These are phyloP conservation scores for Cydia amplana DNA, from an alignment of 1,140 invertebrate species.

Conservation along the genomic window DNA sequence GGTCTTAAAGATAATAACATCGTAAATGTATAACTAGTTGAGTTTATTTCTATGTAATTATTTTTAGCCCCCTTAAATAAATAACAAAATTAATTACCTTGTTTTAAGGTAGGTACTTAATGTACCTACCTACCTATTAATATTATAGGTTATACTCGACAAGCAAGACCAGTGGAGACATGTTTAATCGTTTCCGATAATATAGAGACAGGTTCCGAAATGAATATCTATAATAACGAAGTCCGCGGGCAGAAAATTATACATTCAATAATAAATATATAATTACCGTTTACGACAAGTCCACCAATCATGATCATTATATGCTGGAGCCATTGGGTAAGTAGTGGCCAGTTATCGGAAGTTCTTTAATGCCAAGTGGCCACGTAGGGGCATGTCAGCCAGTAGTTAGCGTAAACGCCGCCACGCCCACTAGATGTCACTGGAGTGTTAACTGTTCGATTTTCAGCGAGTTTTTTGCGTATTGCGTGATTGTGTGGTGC, in stretches of 20 bases:
- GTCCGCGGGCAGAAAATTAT: constrained; percentile 16
- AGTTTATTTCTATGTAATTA: neutral
- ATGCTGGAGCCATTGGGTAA: constrained; percentile 51
- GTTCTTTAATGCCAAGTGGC: constrained; percentile 31
- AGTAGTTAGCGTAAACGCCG: constrained; percentile 50
- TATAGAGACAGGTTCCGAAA: neutral
- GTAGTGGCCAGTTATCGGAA: constrained; percentile 45
- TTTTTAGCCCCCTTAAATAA: neutral
- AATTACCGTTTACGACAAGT: neutral
- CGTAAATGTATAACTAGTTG: neutral
- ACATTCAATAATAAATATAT: constrained; percentile 30
- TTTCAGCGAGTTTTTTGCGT: constrained; percentile 34
- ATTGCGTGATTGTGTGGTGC: constrained; percentile 14
- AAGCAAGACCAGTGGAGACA: neutral
- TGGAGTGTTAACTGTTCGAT: constrained; percentile 35
- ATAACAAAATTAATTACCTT: neutral
- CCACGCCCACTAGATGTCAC: constrained; percentile 53
- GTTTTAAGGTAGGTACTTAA: neutral
- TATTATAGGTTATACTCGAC: neutral
- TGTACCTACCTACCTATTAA: neutral
- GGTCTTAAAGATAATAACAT: no score
- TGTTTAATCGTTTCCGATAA: constrained; percentile 22
- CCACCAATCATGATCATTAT: constrained; percentile 52
- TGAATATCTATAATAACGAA: constrained; percentile 16
- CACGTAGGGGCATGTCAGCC: constrained; percentile 27